Base-by-base conservation (phyloP, 2,888 invertebrate species). In the Diplolepis rosae region DNA sequence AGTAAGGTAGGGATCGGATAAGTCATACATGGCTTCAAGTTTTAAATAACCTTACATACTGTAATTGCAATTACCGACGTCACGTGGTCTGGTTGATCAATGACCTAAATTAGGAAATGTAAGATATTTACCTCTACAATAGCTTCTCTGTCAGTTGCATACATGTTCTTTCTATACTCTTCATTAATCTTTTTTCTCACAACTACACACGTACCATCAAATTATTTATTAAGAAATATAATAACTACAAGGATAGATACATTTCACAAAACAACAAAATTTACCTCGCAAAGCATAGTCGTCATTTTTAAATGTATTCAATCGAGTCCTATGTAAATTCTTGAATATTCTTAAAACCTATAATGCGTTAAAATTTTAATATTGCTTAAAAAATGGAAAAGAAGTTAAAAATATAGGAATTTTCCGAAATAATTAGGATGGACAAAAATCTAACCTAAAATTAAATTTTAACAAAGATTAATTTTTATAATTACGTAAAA, bases 171-270 rank as follows among this genome's bases (percentile, higher is more conserved):
- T 76, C 88, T 91, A 87, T 92, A 96, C 83, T 94, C 94, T 65
- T 93, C 92, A 87, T 96, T 95, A 72, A 96, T 95, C 90, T 92
- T 93, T n/a, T 89, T 79, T 81, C 95, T 91, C 1, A 92, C 92
- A 76, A 92, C 93, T 91, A 51, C 68, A 78, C 66, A 69, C 69
- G 52, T 50, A 30, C 22, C 68, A 15, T 78, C 79, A 65, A 73
- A 51, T 42, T 2, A 32, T 18, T 1, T 42, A n/a, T 27, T 52
- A 48, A 11, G 4, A 9, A 48, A 22, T 18, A 11, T 48, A 22
- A 48, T 22, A 70, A 52, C 66, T 61, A 45, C 15, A 22, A 24
- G 35, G 48, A 61, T 15, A 45, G 18, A 54, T 9, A 18, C 52
- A 3, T 18, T 4, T 39, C 50, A 18, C 61, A 22, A 3, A 27